A percentile compares a stretch with the other conserved stretches of the same genome.
Conservation (phyloP, 2,113 vertebrate genomes). For the Indri indri region DNA sequence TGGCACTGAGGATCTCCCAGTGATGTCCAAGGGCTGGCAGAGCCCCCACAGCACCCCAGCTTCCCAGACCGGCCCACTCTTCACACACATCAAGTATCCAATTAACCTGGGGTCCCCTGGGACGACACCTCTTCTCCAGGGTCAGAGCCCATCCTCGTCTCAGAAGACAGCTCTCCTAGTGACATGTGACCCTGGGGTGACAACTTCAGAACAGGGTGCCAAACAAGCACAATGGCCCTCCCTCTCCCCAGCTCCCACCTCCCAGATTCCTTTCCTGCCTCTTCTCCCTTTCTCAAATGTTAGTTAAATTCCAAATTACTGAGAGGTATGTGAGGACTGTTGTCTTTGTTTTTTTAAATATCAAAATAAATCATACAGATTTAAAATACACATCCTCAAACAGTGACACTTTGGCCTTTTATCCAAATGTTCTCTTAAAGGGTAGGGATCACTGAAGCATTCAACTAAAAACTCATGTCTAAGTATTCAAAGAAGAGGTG, state of each 20-base stretch:
- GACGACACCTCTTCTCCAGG: neutral
- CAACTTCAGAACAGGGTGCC: neutral
- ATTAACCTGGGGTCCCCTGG: neutral
- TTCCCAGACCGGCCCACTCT: neutral
- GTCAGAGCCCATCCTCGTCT: neutral
- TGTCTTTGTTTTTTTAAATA: neutral
- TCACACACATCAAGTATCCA: neutral
- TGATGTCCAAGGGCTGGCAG: neutral
- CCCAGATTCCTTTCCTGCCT: neutral
- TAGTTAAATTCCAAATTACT: conserved; percentile 7
- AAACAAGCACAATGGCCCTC: neutral
- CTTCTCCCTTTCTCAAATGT: neutral
- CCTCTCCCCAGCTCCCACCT: neutral
- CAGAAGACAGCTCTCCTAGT: neutral
- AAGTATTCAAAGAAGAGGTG: conserved; percentile 13
- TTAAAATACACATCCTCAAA: conserved; percentile 26
- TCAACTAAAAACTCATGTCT: neutral
- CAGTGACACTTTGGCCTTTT: conserved; percentile 1
- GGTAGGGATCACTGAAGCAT: neutral
- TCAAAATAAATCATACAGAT: conserved; percentile 13
- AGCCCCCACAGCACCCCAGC: neutral
- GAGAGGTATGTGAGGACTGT: neutral
- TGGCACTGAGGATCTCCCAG: too few species aligned
- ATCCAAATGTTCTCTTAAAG: neutral
- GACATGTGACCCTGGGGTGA: neutral